Evolutionary conservation across 1,140 invertebrate genomes (phyloP).

Genomic region (Caligus rogercresseyi): DNA sequence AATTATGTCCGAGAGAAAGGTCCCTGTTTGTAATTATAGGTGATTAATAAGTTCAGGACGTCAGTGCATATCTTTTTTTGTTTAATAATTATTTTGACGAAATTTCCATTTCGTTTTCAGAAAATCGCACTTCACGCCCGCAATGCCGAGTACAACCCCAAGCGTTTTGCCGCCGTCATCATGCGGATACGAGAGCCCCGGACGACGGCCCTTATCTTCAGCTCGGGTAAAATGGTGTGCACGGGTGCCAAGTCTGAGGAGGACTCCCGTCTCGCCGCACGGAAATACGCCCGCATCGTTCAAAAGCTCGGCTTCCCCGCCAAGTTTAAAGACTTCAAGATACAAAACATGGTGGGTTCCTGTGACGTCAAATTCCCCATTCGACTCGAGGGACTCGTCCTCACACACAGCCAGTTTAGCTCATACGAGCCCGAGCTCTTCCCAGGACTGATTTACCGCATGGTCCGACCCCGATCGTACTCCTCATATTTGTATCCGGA

Average conservation of each 20-base stretch:
- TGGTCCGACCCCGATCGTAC: conserved; percentile 98
- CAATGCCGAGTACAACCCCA: conserved; percentile 99
- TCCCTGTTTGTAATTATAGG: not conserved
- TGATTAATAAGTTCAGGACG: not conserved
- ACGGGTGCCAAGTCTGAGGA: conserved; percentile 99
- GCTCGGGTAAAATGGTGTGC: conserved; percentile 99
- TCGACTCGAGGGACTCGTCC: conserved; percentile 81
- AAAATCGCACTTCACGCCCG: conserved; percentile 95
- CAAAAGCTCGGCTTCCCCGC: conserved; percentile 93
- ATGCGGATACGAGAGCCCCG: conserved; percentile 97
- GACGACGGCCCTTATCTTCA: conserved; percentile 97
- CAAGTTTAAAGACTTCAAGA: conserved; percentile 72
- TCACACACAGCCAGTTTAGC: conserved; percentile 94
- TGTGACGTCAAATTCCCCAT: conserved; percentile 99
- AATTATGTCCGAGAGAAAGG: no score
- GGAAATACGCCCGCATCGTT: conserved; percentile 97
- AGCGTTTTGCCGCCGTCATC: conserved; percentile 98
- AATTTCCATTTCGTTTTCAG: conserved; percentile 14
- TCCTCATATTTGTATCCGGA: conserved; percentile 96
- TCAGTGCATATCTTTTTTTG: not conserved
- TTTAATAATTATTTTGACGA: conserved; percentile 13
- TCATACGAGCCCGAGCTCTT: conserved; percentile 85
- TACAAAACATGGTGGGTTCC: conserved; percentile 99
- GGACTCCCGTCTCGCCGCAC: conserved; percentile 80
- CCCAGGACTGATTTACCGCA: conserved; percentile 95